These are phyloP conservation scores for Alouatta palliata DNA, from an alignment of 2,113 vertebrate species.

Conservation along the genomic window DNA sequence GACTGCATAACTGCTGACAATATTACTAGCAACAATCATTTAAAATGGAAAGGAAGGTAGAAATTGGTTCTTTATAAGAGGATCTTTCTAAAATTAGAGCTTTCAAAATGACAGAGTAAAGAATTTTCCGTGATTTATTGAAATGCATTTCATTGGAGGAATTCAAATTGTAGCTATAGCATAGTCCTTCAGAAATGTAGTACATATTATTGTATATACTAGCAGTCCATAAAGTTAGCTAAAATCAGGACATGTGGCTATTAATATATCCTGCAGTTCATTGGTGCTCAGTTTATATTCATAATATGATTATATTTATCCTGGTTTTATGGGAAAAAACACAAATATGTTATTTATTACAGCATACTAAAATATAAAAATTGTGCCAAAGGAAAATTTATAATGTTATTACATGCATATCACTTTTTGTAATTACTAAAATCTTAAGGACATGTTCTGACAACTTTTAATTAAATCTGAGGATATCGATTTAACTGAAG, in stretches of 20 bases:
- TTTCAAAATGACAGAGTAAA: background rate
- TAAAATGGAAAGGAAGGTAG: background rate
- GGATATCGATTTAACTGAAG: conserved; percentile 5
- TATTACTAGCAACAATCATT: background rate
- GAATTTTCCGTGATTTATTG: background rate
- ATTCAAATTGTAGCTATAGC: background rate
- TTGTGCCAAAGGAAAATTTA: conserved; percentile 42
- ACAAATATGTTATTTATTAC: conserved; percentile 6
- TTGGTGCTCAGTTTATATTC: background rate
- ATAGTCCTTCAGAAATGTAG: background rate
- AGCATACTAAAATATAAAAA: conserved; percentile 22
- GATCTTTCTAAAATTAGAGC: background rate
- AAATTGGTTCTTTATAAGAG: background rate
- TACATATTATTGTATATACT: background rate
- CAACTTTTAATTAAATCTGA: conserved; percentile 52
- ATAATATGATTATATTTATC: background rate
- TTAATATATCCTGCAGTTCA: background rate
- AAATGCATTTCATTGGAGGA: background rate
- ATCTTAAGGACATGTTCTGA: background rate
- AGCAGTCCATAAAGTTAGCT: background rate
- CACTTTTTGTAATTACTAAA: background rate
- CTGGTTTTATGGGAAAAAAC: background rate
- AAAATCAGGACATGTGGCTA: background rate
- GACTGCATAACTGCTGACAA: background rate
- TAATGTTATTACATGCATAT: background rate